Conservation (phyloP, 2,797 vertebrate species). For the Lepus oiostolus region DNA sequence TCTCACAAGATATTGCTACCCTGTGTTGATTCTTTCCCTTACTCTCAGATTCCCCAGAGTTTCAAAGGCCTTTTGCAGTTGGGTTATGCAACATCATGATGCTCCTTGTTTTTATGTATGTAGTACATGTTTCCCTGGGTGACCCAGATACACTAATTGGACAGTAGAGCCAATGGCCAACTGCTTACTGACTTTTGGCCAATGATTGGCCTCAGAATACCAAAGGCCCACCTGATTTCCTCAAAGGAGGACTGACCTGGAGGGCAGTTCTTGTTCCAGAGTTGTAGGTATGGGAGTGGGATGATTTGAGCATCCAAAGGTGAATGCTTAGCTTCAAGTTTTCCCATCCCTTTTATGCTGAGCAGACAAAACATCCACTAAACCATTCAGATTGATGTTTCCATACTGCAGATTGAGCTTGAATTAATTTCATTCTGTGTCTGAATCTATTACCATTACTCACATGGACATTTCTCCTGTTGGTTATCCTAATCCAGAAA, state of each 20-base stretch:
- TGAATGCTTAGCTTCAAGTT: neutral
- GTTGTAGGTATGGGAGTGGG: fast-evolving
- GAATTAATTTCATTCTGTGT: conserved; percentile 22
- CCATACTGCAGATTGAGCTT: neutral
- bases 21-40: neutral
- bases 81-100: neutral
- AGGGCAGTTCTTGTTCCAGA: neutral
- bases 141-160: neutral
- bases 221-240: neutral
- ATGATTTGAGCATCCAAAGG: neutral
- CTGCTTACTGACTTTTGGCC: neutral
- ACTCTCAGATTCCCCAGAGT: neutral
- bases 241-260: neutral
- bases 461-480: neutral
- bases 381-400: neutral
- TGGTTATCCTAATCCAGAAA: neutral
- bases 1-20: neutral
- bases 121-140: neutral
- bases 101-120: neutral
- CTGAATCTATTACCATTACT: neutral
- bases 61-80: neutral
- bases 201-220: neutral
- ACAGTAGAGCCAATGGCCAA: neutral
- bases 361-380: neutral
- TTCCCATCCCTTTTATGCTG: neutral